Evolutionary conservation across 2,113 vertebrate species (phyloP).

Genomic region (Dromaius novaehollandiae): DNA sequence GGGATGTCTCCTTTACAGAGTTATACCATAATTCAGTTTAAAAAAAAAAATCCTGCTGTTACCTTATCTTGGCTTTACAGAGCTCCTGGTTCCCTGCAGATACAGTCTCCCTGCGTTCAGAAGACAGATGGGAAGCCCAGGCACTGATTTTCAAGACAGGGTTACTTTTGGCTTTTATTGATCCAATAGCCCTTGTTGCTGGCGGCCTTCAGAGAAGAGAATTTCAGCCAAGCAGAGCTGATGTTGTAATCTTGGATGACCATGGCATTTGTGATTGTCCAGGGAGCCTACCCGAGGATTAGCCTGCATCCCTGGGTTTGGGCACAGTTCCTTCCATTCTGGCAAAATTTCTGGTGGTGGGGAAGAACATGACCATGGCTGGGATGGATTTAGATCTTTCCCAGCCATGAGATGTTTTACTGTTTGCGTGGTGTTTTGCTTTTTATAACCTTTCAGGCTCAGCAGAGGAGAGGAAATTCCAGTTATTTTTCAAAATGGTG

Average conservation of each 20-base stretch:
- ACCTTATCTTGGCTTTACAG: neutral
- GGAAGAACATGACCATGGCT: neutral
- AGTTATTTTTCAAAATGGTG: neutral
- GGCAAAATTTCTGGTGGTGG: neutral
- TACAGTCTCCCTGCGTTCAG: neutral
- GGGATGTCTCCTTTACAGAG: neutral
- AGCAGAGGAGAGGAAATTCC: neutral
- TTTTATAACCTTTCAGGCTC: neutral
- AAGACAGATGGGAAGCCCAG: neutral
- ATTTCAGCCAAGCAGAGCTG: conserved; percentile 29
- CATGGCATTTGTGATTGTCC: conserved; percentile 10
- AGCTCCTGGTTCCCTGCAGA: neutral
- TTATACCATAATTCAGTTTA: neutral
- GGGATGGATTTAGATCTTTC: neutral
- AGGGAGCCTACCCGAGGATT: conserved; percentile 7
- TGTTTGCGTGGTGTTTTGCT: neutral
- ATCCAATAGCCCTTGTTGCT: neutral
- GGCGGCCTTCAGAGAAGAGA: conserved; percentile 15
- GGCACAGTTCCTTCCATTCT: neutral
- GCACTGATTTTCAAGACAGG: conserved; percentile 4
- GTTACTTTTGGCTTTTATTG: neutral
- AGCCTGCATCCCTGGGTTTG: neutral
- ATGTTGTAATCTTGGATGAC: conserved; percentile 10
- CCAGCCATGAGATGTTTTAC: neutral
- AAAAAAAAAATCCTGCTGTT: neutral